Conservation (phyloP, 1,140 invertebrate genomes). For the Diabrotica undecimpunctata region DNA sequence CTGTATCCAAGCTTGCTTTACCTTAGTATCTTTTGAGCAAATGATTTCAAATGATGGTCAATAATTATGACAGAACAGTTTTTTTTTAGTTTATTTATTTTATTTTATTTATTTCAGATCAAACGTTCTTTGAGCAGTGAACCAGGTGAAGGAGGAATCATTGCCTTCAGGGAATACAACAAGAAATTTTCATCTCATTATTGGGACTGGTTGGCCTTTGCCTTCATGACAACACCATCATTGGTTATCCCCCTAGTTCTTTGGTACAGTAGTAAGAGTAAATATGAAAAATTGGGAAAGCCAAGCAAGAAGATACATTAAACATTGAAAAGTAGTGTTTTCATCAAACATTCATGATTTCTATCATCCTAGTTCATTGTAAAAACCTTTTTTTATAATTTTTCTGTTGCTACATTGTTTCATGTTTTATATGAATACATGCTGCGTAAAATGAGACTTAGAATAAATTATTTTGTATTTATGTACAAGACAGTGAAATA, state of each 20-base stretch:
- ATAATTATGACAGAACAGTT: too few species aligned
- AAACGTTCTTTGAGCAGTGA: slow-evolving; percentile 89
- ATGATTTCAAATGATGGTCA: too few species aligned
- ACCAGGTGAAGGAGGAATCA: slow-evolving; percentile 94
- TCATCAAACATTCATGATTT: not conserved
- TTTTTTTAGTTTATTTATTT: not conserved
- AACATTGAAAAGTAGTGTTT: not conserved
- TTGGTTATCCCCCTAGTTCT: slow-evolving; percentile 90
- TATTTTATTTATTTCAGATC: slow-evolving; percentile 53
- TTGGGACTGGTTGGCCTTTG: slow-evolving; percentile 95
- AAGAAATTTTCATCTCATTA: slow-evolving; percentile 97
- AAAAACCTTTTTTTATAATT: not conserved
- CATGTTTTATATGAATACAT: not conserved
- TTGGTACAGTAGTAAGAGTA: slow-evolving; percentile 92
- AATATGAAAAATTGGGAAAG: slow-evolving; percentile 81
- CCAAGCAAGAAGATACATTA: slow-evolving; percentile 59
- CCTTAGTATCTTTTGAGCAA: too few species aligned
- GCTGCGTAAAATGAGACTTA: not conserved
- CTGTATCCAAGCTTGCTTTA: too few species aligned
- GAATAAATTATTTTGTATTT: not conserved
- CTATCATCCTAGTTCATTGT: not conserved
- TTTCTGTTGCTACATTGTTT: not conserved
- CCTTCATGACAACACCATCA: slow-evolving; percentile 92
- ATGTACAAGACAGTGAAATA: too few species aligned
- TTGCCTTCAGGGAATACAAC: slow-evolving; percentile 93